These are phyloP conservation scores for Troides oblongomaculatus DNA, from an alignment of 2,888 invertebrate genomes.

Conservation along the genomic window DNA sequence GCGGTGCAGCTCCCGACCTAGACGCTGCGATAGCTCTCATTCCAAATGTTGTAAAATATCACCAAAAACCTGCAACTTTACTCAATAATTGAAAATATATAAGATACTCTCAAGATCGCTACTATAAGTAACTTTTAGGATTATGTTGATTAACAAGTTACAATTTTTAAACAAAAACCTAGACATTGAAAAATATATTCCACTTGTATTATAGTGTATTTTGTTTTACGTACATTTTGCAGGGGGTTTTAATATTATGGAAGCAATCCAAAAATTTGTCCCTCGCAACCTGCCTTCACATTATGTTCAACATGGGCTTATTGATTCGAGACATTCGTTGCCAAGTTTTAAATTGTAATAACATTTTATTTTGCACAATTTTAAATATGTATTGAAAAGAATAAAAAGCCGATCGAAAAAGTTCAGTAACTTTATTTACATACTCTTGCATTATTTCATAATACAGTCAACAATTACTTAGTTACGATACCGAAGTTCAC, in stretches of 20 bases:
- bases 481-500: constrained; percentile 71
- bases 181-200: not conserved
- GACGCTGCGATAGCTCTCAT: constrained; percentile 17
- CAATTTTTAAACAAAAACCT: no score
- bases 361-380: constrained; percentile 20
- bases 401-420: constrained; percentile 51
- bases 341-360: constrained; percentile 41
- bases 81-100: not conserved
- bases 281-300: constrained; percentile 43
- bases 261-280: constrained; percentile 68
- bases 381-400: constrained; percentile 24
- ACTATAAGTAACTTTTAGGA: no score
- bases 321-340: constrained; percentile 43
- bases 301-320: constrained; percentile 44
- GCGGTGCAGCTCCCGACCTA: constrained; percentile 11
- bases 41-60: constrained; percentile 10
- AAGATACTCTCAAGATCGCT: no score
- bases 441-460: constrained; percentile 75
- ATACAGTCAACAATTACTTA: constrained; percentile 77
- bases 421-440: constrained; percentile 79
- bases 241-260: constrained; percentile 52
- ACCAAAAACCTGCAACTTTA: constrained; percentile 17
- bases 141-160: no score
- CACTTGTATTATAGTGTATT: constrained; percentile 4
- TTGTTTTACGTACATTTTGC: constrained; percentile 5